Percentiles rank a stretch among this genome's conserved stretches.
These are phyloP conservation scores for Mus spretus DNA, from an alignment of 2,797 vertebrate genomes.

Conservation along the genomic window DNA sequence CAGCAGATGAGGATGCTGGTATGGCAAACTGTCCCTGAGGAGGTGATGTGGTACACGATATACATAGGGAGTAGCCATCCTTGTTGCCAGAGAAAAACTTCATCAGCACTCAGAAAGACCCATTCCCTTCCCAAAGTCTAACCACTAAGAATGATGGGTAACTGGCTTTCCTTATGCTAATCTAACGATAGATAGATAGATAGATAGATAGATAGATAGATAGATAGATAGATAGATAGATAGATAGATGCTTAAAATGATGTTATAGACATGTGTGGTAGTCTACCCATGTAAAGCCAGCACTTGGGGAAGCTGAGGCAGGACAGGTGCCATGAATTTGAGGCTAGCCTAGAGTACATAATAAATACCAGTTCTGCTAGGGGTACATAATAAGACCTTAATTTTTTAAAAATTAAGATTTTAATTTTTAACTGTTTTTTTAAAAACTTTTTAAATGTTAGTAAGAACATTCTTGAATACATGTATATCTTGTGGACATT, in stretches of 20 bases:
- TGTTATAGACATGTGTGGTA: background rate
- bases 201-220: background rate
- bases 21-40: too few relatives aligned
- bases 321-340: background rate
- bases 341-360: background rate
- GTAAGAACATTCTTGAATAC: background rate
- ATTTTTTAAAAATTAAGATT: background rate
- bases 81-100: background rate
- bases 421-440: background rate
- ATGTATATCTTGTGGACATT: background rate
- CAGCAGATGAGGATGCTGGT: background rate
- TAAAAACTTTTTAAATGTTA: background rate
- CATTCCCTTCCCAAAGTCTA: background rate
- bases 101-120: background rate
- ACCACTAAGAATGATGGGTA: background rate
- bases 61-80: rapidly evolving
- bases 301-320: background rate
- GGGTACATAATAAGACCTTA: background rate
- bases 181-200: background rate
- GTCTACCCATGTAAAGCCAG: background rate
- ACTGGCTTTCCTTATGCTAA: background rate
- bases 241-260: background rate
- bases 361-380: background rate
- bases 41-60: rapidly evolving
- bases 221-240: background rate